Evolutionary conservation across 2,888 invertebrate species (phyloP), one percentile per base, ranked within the genome.

Genomic region (Troides helena): DNA sequence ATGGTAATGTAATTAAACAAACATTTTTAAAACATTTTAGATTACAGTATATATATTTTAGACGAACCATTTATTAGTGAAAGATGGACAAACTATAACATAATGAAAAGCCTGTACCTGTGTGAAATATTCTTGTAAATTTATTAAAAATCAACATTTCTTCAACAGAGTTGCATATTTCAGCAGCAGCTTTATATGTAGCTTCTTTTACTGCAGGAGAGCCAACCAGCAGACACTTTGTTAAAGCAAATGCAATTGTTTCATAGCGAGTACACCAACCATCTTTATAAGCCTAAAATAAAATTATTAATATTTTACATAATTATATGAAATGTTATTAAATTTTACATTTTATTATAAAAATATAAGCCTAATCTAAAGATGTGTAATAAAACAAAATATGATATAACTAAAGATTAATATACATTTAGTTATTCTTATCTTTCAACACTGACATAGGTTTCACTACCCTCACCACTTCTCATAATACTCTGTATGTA

Each of bases 101-200:
- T 46, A 56, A 21, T n/a, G 21, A n/a, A 56, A 21, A 12, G n/a
- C 12, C 12, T n/a, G 6, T 80, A 91, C 92, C 92, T 78, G 90
- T 91, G 77, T 86, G 85, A 66, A 95, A 79, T 68, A 89, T 77
- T 77, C 94, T 92, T 62, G 94, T 92, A 77, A 92, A 94, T 78
- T 94, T 94, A 68, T 94, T 89, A 75, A 95, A 95, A 36, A 94
- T 85, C 86, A 96, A 93, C 80, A 96, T 88, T 74, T 95, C 92
- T 74, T 95, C 94, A 12, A 96, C 94, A 64, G 93, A 93, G 72
- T 92, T 90, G 78, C 95, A 95, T 53, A 96, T 86, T 77, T 93
- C 89, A 68, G 85, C 76, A 2, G 94, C 86, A 18, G 88, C 90
- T 68, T 88, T 87, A 74, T 95, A 95, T 0, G 94, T 93, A 5